These are phyloP conservation scores for Pecten maximus DNA, from an alignment of 2,888 invertebrate species.

Conservation along the genomic window DNA sequence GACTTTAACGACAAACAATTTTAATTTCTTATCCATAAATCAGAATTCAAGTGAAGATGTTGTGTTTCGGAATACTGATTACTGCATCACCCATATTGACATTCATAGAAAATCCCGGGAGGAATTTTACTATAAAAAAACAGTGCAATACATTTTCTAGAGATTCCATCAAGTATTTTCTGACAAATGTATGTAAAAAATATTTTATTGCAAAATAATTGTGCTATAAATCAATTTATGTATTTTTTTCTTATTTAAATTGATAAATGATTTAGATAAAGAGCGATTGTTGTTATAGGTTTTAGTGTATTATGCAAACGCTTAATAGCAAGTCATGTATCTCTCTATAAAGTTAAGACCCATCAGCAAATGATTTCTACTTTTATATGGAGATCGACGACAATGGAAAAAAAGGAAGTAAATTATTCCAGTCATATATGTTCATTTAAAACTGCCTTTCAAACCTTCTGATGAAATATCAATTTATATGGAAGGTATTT, in stretches of 20 bases:
- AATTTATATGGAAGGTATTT: too few relatives aligned
- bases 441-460: too few relatives aligned
- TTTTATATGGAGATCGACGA: too few relatives aligned
- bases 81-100: background rate
- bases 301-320: background rate
- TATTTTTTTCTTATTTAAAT: background rate
- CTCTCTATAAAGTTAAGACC: background rate
- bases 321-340: background rate
- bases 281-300: background rate
- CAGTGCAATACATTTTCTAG: background rate
- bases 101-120: background rate
- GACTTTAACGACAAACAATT: slow-evolving; percentile 35
- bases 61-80: background rate
- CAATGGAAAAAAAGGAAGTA: too few relatives aligned
- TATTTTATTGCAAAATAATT: slow-evolving; percentile 3
- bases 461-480: too few relatives aligned
- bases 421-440: too few relatives aligned
- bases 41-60: slow-evolving; percentile 9
- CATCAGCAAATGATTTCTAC: background rate
- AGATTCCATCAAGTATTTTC: background rate
- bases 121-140: background rate
- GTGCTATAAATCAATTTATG: background rate
- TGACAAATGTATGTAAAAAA: background rate
- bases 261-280: slow-evolving; percentile 19
- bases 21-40: slow-evolving; percentile 32